Evolutionary conservation across 2,113 vertebrate species (phyloP).

Genomic region (Aleadryas rufinucha): DNA sequence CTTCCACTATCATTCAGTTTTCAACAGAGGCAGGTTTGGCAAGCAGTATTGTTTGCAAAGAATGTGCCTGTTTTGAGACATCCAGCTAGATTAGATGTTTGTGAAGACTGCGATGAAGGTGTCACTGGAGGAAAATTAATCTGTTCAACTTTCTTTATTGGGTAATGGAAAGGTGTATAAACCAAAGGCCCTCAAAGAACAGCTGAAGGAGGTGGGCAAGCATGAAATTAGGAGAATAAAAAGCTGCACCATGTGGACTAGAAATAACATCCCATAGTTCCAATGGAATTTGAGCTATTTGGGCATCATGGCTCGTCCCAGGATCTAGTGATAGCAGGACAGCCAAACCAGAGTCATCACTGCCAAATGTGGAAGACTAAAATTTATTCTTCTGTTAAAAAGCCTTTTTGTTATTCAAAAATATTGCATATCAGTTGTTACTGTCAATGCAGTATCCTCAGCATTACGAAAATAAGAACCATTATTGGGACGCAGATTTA

Average conservation of each 20-base stretch:
- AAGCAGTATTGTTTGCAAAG: background rate
- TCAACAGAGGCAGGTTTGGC: constrained; percentile 50
- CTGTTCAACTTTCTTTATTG: background rate
- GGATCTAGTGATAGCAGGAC: background rate
- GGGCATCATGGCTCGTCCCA: background rate
- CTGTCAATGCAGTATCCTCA: background rate
- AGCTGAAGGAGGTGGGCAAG: background rate
- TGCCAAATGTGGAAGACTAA: background rate
- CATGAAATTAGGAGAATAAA: background rate
- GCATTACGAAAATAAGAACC: background rate
- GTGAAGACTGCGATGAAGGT: background rate
- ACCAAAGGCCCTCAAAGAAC: background rate
- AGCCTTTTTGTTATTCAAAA: background rate
- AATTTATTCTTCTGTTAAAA: background rate
- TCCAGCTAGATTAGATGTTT: constrained; percentile 15
- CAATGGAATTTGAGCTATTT: background rate
- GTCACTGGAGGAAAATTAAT: background rate
- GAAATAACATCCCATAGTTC: background rate
- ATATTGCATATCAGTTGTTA: background rate
- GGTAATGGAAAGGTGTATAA: background rate
- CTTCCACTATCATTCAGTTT: constrained; percentile 5
- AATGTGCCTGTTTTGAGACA: background rate
- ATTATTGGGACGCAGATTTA: background rate
- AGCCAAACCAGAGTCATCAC: background rate
- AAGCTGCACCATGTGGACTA: background rate